Base-by-base conservation (phyloP, 1,140 invertebrate genomes). In the Solenopsis fugax region DNA sequence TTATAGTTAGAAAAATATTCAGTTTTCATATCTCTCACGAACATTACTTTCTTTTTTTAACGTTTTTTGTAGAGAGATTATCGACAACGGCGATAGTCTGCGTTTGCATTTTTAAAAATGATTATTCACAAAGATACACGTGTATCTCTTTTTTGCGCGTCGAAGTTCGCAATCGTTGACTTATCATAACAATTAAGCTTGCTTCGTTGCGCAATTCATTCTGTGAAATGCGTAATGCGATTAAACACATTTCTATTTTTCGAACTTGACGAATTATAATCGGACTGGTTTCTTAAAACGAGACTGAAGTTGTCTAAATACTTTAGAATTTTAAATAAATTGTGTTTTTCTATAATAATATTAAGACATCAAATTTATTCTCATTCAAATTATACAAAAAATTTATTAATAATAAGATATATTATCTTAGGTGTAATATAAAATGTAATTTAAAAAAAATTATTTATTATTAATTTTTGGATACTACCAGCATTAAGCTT, bases 71-170 rank as follows among this genome's bases (percentile, higher is more conserved):
- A 6, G 24, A 69, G 21, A 71, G 16, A 16, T 45, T 45, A n/a
- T 45, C 18, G 9, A 52, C 37, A 34, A 34, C 18, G 0, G 4
- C 13, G 13, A 72, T 3, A 0, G 34, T 18, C 6, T n/a, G 41
- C 18, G n/a, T 41, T 41, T 73, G 18, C 24, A 48, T 58, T 82
- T 82, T 82, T 71, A 34, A 82, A 13, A n/a, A 29, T 13, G 10
- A 1, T 82, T 48, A 82, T 48, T 34, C 16, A 34, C 29, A 29
- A 1, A 72, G n/a, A 16, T 72, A 72, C 52, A 72, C 37, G 52
- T 82, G 18, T 73, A 34, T 21, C 6, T 60, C 48, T 45, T 56
- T 52, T 29, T 71, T 29, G 21, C 45, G 4, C 13, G n/a, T 29
- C 18, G 7, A 52, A 69, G 34, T 13, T 3, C 1, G 0, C 9